phyloP scores from a whole-genome alignment of 2,113 vertebrate genomes.

The Oncorhynchus gorbuscha region DNA sequence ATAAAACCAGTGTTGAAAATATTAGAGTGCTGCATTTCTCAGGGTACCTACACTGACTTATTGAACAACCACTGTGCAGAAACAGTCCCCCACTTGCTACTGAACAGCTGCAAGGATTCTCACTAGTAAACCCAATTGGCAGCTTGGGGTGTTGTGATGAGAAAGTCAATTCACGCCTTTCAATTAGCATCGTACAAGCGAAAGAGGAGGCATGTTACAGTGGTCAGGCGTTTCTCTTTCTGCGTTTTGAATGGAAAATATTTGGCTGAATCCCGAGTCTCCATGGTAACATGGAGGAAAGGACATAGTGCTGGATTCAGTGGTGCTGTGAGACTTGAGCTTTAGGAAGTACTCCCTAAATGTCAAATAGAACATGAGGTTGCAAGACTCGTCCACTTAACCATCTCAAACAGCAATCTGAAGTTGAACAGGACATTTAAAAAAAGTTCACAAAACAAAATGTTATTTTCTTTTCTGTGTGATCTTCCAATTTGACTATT shows the following conservation, averaged over 20 bases:
- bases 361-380: background rate
- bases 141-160: background rate
- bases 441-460: too few relatives aligned
- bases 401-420: background rate
- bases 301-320: background rate
- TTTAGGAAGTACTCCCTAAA: background rate
- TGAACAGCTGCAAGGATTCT: conserved; percentile 1
- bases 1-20: too few relatives aligned
- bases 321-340: too few relatives aligned
- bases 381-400: background rate
- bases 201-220: background rate
- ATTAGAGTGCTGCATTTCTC: too few relatives aligned
- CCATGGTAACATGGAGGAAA: background rate
- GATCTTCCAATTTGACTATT: too few relatives aligned
- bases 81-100: background rate
- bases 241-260: background rate
- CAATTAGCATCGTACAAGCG: background rate
- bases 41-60: background rate
- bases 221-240: background rate
- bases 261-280: background rate
- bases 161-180: background rate
- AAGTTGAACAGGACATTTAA: background rate
- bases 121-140: background rate
- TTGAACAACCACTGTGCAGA: background rate
- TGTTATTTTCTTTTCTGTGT: too few relatives aligned